Percentiles rank a stretch among this genome's conserved stretches.
phyloP scores from a whole-genome alignment of 2,113 vertebrate genomes.

The Bubo blakistoni region DNA sequence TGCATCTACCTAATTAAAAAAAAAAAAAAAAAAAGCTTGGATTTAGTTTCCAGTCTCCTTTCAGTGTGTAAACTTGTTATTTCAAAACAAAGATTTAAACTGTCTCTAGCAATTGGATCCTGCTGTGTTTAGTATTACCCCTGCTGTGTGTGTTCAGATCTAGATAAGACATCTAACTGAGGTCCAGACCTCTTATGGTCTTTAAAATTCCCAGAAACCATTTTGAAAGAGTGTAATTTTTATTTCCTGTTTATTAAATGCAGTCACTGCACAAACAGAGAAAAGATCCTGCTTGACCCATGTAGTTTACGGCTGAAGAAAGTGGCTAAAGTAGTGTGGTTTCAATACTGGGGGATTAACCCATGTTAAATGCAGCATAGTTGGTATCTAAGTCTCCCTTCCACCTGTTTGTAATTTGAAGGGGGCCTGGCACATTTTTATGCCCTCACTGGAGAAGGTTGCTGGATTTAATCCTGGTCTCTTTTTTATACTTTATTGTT shows the following conservation, averaged over 20 bases:
- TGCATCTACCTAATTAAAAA: background rate
- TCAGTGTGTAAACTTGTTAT: background rate
- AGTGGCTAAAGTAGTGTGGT: background rate
- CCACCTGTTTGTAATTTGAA: background rate
- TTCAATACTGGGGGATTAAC: background rate
- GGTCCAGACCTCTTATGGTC: background rate
- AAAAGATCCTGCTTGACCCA: background rate
- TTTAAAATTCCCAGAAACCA: constrained; percentile 7
- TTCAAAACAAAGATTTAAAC: constrained; percentile 6
- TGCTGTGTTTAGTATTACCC: constrained; percentile 1
- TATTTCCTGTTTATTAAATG: constrained; percentile 10
- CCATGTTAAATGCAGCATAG: background rate
- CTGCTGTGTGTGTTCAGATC: constrained; percentile 19
- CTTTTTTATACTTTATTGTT: background rate
- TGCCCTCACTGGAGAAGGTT: background rate
- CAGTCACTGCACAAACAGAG: background rate
- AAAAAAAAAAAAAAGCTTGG: background rate
- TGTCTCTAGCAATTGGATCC: background rate
- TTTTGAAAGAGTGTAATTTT: background rate
- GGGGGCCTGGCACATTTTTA: background rate
- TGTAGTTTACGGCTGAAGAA: background rate
- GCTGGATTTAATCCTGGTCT: background rate
- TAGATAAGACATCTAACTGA: constrained; percentile 11
- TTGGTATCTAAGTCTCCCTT: background rate
- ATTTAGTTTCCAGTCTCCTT: background rate